Evolutionary conservation across 2,888 invertebrate species (phyloP), one percentile per base, ranked within the genome.

Genomic region (Drosophila parthenogenetica): DNA sequence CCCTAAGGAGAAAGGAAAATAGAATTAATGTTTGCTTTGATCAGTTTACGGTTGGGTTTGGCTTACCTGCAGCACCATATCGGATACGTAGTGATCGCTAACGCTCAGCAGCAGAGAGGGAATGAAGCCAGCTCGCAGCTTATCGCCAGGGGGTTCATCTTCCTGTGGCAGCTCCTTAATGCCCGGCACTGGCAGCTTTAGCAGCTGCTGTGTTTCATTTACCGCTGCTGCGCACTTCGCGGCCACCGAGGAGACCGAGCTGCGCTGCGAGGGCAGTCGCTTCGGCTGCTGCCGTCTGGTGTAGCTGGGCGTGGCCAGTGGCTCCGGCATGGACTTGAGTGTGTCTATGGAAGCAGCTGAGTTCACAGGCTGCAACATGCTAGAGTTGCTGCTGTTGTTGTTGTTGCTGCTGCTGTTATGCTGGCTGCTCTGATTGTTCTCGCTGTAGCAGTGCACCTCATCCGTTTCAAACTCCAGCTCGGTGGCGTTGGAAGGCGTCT

Each of bases 401-500:
- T 69, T 66, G 54, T 58, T 62, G 69, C 40, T 63, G 59, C 57
- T 58, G 61, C 62, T 29, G 29, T 29, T 7, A 5, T 29, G 7
- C 29, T 29, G 29, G 29, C 8, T 29, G 29, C 29, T 29, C 29
- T 29, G 29, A 29, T 29, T 29, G 29, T 29, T 49, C 40, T 77
- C 71, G 25, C 77, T 54, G 40, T 81, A 89, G 49, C 89, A 85
- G 54, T 90, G 89, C 65, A 90, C 86, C 45, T 91, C 91, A 60
- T 92, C 92, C 48, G 93, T 91, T 71, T 94, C 94, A 69, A 93
- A 94, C 80, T 94, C 94, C 92, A 96, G 93, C 88, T 96, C 96
- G 0, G 96, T 95, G 35, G 96, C 96, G 90, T 96, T 96, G 0
- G 96, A 96, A 0, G 96, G 96, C 0, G 96, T 96, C 89, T 96